Evolutionary conservation across 2,888 invertebrate species (phyloP), one percentile per base, ranked within the genome.

Genomic region (Drosophila fungiperda): DNA sequence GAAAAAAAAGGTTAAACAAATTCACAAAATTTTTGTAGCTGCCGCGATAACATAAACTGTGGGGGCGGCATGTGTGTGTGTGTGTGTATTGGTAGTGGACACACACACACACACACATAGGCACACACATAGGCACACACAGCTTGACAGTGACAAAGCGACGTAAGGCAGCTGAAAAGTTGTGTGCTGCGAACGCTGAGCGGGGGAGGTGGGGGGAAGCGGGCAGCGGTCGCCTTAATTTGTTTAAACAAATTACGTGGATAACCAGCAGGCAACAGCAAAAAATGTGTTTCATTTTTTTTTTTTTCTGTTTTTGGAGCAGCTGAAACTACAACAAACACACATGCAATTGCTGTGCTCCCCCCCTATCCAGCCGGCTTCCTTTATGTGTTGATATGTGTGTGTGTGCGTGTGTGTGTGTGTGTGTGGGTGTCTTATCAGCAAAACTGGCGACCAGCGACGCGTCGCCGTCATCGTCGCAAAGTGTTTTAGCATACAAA

Each of bases 401-500:
- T 38, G 35, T 66, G 76, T 73, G 76, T 71, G 71, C 67, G 78
- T 64, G 75, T 59, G 23, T 45, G 49, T 5, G 26, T 29, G 38
- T 52, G 49, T 67, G 75, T 72, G 76, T 73, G 73, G 74, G 80
- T 68, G 74, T 63, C 78, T 82, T 82, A 78, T 82, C 80, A 78
- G 76, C 50, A 67, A 29, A 36, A 67, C 68, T 77, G 69, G 63
- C 82, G 80, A 67, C 63, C 71, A 79, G 81, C 85, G 70, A 74
- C 76, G 66, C 62, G 60, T 50, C 63, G 55, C 12, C 70, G 62
- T 36, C 66, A 58, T 58, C 60, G 64, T 57, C 64, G 86, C 86
- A 86, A 87, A 87, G 86, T 86, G 87, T 88, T 88, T 88, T 88
- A 83, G 87, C 87, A 87, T 87, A 88, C 82, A 88, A 86, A 87